Percentiles rank a stretch among this genome's conserved stretches.
Evolutionary conservation across 92 coral and sea anemone genomes (phyloP).

Genomic region (Actinostola sp.): DNA sequence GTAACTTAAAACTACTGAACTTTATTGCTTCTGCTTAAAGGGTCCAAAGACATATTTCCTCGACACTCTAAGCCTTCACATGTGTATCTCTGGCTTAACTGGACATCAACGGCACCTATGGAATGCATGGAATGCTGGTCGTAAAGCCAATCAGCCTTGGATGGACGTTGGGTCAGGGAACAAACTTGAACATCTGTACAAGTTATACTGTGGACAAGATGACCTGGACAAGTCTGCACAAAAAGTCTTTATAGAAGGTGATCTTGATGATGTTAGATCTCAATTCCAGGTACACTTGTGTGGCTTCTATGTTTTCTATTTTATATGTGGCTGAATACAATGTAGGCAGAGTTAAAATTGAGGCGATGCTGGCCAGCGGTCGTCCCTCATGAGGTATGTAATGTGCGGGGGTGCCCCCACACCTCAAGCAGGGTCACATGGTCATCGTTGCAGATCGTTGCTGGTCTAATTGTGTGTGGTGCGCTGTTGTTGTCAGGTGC

Average conservation of each 20-base stretch:
- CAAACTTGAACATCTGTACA: constrained; percentile 80
- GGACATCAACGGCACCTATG: constrained; percentile 83
- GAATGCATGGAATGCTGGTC: constrained; percentile 85
- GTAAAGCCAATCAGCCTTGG: constrained; percentile 79
- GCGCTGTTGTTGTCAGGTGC: too few species aligned
- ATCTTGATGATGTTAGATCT: constrained; percentile 84
- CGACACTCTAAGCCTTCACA: constrained; percentile 95
- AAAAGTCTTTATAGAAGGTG: constrained; percentile 87
- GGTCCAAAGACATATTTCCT: constrained; percentile 96
- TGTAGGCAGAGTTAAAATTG: too few species aligned
- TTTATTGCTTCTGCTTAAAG: constrained; percentile 38
- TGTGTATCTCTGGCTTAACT: constrained; percentile 96
- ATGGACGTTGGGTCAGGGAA: constrained; percentile 94
- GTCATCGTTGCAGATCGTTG: too few species aligned
- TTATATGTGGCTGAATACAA: too few species aligned
- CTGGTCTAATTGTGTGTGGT: too few species aligned
- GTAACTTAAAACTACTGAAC: too few species aligned
- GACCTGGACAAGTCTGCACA: constrained; percentile 84
- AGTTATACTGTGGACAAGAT: constrained; percentile 86
- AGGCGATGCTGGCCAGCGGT: too few species aligned
- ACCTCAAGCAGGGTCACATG: too few species aligned
- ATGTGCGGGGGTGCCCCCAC: too few species aligned
- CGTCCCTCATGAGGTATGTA: too few species aligned
- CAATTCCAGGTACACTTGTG: constrained; percentile 83
- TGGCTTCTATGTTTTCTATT: too few species aligned